A percentile compares a stretch with the other conserved stretches of the same genome.
phyloP scores from a whole-genome alignment of 2,113 vertebrate genomes.

The Albula goreensis region DNA sequence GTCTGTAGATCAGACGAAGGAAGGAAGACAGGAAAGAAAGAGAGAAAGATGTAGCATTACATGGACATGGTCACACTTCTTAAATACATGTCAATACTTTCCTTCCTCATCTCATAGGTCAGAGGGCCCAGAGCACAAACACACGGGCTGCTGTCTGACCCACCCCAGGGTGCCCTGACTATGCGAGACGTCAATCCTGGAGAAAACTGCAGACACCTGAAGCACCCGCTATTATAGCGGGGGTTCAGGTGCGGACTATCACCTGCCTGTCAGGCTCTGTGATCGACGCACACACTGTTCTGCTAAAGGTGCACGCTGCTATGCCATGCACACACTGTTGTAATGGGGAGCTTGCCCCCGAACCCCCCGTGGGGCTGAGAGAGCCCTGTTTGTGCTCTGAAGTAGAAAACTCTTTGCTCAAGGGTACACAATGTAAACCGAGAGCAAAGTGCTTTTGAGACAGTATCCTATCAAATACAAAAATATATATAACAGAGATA shows the following conservation, averaged over 20 bases:
- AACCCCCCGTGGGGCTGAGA: not conserved
- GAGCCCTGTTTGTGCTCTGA: not conserved
- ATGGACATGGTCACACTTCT: no score
- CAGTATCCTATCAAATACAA: not conserved
- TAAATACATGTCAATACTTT: no score
- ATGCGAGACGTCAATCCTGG: not conserved
- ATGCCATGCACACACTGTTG: constrained; percentile 11
- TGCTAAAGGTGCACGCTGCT: no score
- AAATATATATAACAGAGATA: not conserved
- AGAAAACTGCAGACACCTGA: not conserved
- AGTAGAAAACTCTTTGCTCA: not conserved
- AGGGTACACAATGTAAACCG: no score
- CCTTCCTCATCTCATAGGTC: not conserved
- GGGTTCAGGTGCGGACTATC: constrained; percentile 4
- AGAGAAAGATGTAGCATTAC: no score
- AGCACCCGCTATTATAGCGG: not conserved
- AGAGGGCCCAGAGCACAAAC: not conserved
- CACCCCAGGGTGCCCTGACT: no score
- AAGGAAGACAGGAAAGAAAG: no score
- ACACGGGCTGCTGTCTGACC: not conserved
- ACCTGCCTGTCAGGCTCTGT: constrained; percentile 18
- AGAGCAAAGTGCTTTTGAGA: not conserved
- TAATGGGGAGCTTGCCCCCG: not conserved
- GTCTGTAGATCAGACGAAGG: no score
- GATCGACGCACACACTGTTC: constrained; percentile 10